Evolutionary conservation across 2,888 invertebrate genomes (phyloP).

Genomic region (Seira musarum): DNA sequence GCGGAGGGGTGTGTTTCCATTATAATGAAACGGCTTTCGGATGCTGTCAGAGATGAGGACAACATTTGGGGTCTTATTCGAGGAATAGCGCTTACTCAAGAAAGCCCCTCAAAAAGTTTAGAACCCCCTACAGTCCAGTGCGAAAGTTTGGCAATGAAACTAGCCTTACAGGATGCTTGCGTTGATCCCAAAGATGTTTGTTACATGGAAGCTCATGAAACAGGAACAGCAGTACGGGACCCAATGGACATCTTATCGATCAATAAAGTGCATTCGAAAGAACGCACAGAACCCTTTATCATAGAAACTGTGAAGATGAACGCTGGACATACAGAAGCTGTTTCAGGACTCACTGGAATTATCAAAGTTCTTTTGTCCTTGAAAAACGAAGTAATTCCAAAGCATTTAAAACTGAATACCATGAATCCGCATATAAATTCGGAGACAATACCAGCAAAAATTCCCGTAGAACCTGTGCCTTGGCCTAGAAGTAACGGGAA

Average conservation of each 20-base stretch:
- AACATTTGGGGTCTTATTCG: slow-evolving; percentile 49
- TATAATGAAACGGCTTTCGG: slow-evolving; percentile 50
- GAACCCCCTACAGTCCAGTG: slow-evolving; percentile 65
- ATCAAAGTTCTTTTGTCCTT: slow-evolving; percentile 59
- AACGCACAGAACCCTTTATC: slow-evolving; percentile 18
- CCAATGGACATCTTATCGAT: slow-evolving; percentile 57
- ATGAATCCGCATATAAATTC: slow-evolving; percentile 60
- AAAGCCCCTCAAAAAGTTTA: slow-evolving; percentile 71
- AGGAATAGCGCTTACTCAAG: slow-evolving; percentile 70
- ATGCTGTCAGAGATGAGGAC: slow-evolving; percentile 52
- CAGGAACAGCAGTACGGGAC: slow-evolving; percentile 52
- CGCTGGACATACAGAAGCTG: slow-evolving; percentile 54
- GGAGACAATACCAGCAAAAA: slow-evolving; percentile 53
- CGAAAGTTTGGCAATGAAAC: slow-evolving; percentile 52
- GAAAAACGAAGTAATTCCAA: slow-evolving; percentile 54
- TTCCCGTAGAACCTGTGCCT: slow-evolving; percentile 47
- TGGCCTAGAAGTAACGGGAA: slow-evolving; percentile 12
- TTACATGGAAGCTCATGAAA: slow-evolving; percentile 45
- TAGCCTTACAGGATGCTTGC: slow-evolving; percentile 47
- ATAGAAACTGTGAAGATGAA: slow-evolving; percentile 61
- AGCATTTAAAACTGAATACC: slow-evolving; percentile 49
- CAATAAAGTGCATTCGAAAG: slow-evolving; percentile 36
- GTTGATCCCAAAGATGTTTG: slow-evolving; percentile 44
- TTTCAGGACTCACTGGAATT: slow-evolving; percentile 54
- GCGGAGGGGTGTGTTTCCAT: slow-evolving; percentile 58